Evolutionary conservation across 2,888 invertebrate genomes (phyloP), one percentile per base, ranked within the genome.

Genomic region (Pheosia tremula): DNA sequence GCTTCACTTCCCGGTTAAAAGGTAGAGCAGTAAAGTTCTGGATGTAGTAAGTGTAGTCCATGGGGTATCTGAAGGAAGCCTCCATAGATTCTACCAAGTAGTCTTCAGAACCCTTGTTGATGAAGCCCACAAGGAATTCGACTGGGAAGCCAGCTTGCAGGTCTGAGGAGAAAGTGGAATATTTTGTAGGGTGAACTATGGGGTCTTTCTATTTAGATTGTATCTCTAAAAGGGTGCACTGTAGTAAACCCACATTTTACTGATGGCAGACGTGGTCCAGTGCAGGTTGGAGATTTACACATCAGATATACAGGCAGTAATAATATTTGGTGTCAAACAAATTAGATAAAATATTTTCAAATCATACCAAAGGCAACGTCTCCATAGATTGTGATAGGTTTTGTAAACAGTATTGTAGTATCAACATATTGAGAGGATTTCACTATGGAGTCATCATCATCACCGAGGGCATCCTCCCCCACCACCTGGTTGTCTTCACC

Each of bases 11-110:
- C 75, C 97, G 96, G 83, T 98, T 97, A 91, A 97, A 98, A 1
- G 96, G 95, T 79, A 98, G 95, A 0, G 98, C 97, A 0, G 99
- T 98, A 94, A 99, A 99, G 93, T 99, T 99, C 92, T 99, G 99
- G 74, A 99, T 98, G 93, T 97, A 98, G 92, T 98, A 99, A 75
- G 97, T 98, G 93, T 98, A 99, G 91, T 99, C 99, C 97, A 99
- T 98, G 8, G 99, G 99, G 86, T 99, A 99, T 77, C 99, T 97
- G 96, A 99, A 99, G 0, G 99, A 99, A 0, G 99, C 99, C 81
- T 99, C 99, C 84, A 99, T 95, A 6, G 97, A 96, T 85, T 99
- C 99, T 37, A 99, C 95, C 38, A 97, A 90, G 83, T 99, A 99
- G 75, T 99, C 98, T 75, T 97, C 96, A 64, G 96, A 95, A 57